These are phyloP conservation scores for Xanthia togata DNA, from an alignment of 2,888 invertebrate species.

Conservation along the genomic window DNA sequence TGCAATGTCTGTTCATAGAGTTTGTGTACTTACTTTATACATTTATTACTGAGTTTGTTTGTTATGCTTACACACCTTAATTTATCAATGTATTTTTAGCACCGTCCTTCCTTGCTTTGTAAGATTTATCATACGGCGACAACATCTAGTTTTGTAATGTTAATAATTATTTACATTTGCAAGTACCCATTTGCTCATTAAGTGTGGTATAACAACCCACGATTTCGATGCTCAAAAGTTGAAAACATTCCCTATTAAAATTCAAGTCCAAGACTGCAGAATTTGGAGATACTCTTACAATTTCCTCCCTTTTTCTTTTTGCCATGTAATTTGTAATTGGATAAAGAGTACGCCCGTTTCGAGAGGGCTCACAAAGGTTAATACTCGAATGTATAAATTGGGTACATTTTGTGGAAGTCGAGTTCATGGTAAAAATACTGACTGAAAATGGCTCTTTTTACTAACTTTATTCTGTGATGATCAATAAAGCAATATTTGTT, in stretches of 20 bases:
- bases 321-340: conserved; percentile 59
- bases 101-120: neutral
- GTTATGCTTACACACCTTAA: neutral
- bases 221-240: neutral
- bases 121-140: neutral
- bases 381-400: conserved; percentile 52
- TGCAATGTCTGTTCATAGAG: neutral
- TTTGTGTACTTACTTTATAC: neutral
- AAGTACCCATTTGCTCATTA: neutral
- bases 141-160: neutral
- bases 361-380: conserved; percentile 51
- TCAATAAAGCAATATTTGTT: conserved; percentile 4
- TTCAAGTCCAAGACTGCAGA: conserved; percentile 24
- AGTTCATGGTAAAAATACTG: conserved; percentile 33
- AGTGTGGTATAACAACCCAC: neutral
- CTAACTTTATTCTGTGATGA: neutral
- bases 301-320: conserved; percentile 51
- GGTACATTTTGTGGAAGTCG: conserved; percentile 32
- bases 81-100: neutral
- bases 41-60: conserved; percentile 7
- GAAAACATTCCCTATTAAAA: conserved; percentile 30
- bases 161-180: neutral
- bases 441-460: conserved; percentile 17
- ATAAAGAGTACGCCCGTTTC: conserved; percentile 51
- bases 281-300: conserved; percentile 14